phyloP scores from a whole-genome alignment of 2,797 vertebrate genomes.

The Gymnoscopelus braueri region DNA sequence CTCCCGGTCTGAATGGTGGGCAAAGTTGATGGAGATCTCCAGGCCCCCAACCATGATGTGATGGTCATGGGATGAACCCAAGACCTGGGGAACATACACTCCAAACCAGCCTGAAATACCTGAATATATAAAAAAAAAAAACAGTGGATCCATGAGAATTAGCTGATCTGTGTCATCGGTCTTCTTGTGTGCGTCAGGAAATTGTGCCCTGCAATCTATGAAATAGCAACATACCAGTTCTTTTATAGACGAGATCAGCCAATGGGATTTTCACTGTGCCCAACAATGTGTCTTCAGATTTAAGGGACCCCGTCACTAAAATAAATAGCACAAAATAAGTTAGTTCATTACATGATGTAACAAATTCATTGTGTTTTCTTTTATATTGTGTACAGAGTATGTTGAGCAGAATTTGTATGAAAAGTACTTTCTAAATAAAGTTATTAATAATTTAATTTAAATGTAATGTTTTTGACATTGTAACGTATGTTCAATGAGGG shows the following conservation, averaged over 20 bases:
- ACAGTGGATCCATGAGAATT: not conserved
- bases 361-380: not conserved
- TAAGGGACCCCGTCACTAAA: slow-evolving; percentile 39
- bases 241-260: slow-evolving; percentile 77
- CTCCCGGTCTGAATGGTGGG: slow-evolving; percentile 86
- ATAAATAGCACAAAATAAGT: slow-evolving; percentile 10
- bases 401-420: too few relatives aligned
- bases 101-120: slow-evolving; percentile 95
- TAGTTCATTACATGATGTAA: not conserved
- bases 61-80: slow-evolving; percentile 52
- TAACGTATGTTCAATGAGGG: too few relatives aligned
- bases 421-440: too few relatives aligned
- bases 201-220: not conserved
- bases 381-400: too few relatives aligned
- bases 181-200: not conserved
- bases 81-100: slow-evolving; percentile 73
- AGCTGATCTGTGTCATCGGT: not conserved
- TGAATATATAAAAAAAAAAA: slow-evolving; percentile 52
- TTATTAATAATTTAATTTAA: too few relatives aligned
- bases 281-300: slow-evolving; percentile 70
- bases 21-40: slow-evolving; percentile 87
- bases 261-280: slow-evolving; percentile 78
- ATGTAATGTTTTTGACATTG: too few relatives aligned
- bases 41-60: slow-evolving; percentile 87
- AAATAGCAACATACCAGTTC: slow-evolving; percentile 72